Base-by-base conservation (phyloP, 2,113 vertebrate species). In the Dascyllus trimaculatus region DNA sequence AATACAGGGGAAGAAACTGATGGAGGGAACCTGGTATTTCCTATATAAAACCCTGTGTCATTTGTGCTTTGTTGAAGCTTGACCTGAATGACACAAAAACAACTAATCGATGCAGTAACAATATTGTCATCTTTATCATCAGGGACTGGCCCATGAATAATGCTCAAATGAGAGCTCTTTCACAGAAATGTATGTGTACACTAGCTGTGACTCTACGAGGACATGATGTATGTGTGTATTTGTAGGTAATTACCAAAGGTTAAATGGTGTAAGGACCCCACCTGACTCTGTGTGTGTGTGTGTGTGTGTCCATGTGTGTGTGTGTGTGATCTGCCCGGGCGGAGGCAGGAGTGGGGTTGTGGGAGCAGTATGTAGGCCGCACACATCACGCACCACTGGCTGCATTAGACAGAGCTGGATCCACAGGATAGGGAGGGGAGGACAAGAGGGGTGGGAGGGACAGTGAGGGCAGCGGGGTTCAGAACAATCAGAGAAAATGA, bases 331-430 rank as follows among this genome's bases (percentile, higher is more conserved):
- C 48, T 70, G 67, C 29, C 25, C 4, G 35, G 26, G 25, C 51
- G 26, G 60, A 45, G 82, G 48, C 32, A 11, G 18, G 70, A 21
- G 57, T 24, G 32, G 49, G 48, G 62, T 14, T 75, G 53, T 24
- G 57, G 43, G 29, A 71, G 18, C 25, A 58, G 85, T 90, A 93
- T 92, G 86, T 93, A 91, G 91, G 92, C 80, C 90, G 71, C 59
- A 89, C 75, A 71, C 88, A 86, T 91, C 83, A 90, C 14, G 83
- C 88, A 35, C 67, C 83, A 85, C 71, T 80, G 82, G 43, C 52
- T 89, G 64, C 58, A 88, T 91, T 85, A 89, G 74, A 71, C 68
- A 58, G 60, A 71, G 51, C 56, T 74, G 25, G 45, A 80, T 73
- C 71, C 38, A 70, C 15, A 2, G 48, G 35, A 72, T 25, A 49